Conservation (phyloP, 2,797 vertebrate genomes). For the Sebastes minor region DNA sequence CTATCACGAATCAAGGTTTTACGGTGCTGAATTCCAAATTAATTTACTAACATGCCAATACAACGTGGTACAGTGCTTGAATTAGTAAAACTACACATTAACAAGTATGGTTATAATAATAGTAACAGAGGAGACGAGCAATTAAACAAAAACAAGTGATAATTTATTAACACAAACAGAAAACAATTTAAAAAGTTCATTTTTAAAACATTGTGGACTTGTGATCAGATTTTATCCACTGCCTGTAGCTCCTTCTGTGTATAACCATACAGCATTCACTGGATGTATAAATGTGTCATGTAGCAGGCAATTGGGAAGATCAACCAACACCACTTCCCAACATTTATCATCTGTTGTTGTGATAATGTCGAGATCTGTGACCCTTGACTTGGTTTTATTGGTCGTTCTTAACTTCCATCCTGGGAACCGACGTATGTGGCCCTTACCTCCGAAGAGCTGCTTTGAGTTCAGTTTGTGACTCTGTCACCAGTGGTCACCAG, state of each 20-base stretch:
- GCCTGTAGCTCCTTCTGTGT: neutral
- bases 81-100: neutral
- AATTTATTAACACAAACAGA: neutral
- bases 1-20: neutral
- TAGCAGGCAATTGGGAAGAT: neutral
- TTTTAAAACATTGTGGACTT: neutral
- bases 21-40: neutral
- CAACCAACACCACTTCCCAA: conserved; percentile 14
- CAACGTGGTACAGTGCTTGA: neutral
- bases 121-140: neutral
- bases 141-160: neutral
- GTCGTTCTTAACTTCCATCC: conserved; percentile 12
- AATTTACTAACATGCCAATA: neutral
- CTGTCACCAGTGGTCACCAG: neutral
- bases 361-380: conserved; percentile 37
- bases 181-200: neutral
- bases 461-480: conserved; percentile 20
- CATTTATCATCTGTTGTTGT: conserved; percentile 40
- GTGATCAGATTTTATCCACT: neutral
- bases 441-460: conserved; percentile 18
- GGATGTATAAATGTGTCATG: neutral
- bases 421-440: conserved; percentile 57
- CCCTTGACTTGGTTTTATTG: conserved; percentile 33
- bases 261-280: neutral
- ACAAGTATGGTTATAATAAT: neutral